Conservation (phyloP, 2,888 invertebrate genomes). For the Erannis defoliaria region DNA sequence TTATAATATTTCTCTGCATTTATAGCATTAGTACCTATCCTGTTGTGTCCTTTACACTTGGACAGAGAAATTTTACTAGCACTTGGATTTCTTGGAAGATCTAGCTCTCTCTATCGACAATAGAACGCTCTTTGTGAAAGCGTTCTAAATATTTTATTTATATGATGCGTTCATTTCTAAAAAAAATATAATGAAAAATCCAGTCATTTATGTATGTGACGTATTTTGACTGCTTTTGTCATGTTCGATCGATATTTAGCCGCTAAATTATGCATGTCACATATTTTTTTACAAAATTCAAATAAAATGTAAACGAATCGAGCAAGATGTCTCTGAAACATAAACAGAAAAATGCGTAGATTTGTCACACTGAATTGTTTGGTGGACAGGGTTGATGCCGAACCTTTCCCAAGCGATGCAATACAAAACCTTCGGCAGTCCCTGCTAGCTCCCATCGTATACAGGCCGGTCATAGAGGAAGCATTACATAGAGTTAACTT, state of each 20-base stretch:
- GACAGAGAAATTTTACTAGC: too few relatives aligned
- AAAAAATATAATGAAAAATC: neutral
- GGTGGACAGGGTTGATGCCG: conserved; percentile 62
- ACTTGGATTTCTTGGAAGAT: too few relatives aligned
- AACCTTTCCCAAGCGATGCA: conserved; percentile 66
- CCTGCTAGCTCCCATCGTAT: conserved; percentile 62
- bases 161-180: neutral
- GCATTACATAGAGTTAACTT: conserved; percentile 70
- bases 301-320: conserved; percentile 42
- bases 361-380: conserved; percentile 68
- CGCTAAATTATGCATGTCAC: neutral
- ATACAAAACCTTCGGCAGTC: conserved; percentile 69
- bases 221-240: neutral
- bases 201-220: neutral
- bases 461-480: conserved; percentile 67
- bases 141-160: conserved; percentile 1
- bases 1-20: too few relatives aligned
- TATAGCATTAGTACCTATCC: too few relatives aligned
- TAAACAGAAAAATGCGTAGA: conserved; percentile 73
- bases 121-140: neutral
- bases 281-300: conserved; percentile 1
- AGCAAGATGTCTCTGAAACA: conserved; percentile 49
- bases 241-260: neutral
- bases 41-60: too few relatives aligned
- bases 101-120: too few relatives aligned